These are phyloP conservation scores for Blastobasis lacticolella DNA, from an alignment of 2,888 invertebrate genomes.

Conservation along the genomic window DNA sequence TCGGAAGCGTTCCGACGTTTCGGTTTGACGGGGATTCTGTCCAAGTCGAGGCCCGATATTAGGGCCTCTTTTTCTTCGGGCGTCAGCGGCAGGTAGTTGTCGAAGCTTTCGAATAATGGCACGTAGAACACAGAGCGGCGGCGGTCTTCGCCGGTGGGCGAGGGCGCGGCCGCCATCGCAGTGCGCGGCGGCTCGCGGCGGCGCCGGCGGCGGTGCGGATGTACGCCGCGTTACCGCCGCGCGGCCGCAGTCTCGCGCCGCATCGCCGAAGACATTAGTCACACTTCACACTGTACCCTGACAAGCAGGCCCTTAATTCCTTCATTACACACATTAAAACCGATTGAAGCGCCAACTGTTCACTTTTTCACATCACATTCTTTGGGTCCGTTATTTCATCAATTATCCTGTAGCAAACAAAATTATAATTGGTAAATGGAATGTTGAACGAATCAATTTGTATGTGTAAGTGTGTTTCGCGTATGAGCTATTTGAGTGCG, in stretches of 20 bases:
- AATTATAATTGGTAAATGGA: conserved; percentile 3
- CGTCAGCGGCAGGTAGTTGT: conserved; percentile 72
- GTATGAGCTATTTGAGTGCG: too few species aligned
- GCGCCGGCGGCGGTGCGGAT: conserved; percentile 35
- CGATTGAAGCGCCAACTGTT: conserved; percentile 28
- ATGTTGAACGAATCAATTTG: conserved; percentile 1
- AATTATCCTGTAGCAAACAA: not conserved
- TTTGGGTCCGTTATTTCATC: conserved; percentile 3
- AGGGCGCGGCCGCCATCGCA: conserved; percentile 43
- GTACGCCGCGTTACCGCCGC: conserved; percentile 51
- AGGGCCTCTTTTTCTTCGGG: conserved; percentile 63
- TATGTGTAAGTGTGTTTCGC: too few species aligned
- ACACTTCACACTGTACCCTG: conserved; percentile 43
- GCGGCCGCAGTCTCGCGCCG: conserved; percentile 39
- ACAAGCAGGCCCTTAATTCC: conserved; percentile 29
- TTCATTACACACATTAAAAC: conserved; percentile 45
- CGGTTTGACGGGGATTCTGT: conserved; percentile 33
- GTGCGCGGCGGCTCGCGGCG: not conserved
- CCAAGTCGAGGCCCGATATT: conserved; percentile 46
- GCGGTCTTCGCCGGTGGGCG: conserved; percentile 65
- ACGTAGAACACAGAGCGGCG: conserved; percentile 85
- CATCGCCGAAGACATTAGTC: conserved; percentile 52
- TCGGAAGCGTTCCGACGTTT: conserved; percentile 48
- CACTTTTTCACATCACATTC: conserved; percentile 7
- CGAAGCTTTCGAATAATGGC: conserved; percentile 77